Percentiles rank a stretch among this genome's conserved stretches.
Evolutionary conservation across 2,113 vertebrate genomes (phyloP).

Genomic region (Ophthalmotilapia sp.): DNA sequence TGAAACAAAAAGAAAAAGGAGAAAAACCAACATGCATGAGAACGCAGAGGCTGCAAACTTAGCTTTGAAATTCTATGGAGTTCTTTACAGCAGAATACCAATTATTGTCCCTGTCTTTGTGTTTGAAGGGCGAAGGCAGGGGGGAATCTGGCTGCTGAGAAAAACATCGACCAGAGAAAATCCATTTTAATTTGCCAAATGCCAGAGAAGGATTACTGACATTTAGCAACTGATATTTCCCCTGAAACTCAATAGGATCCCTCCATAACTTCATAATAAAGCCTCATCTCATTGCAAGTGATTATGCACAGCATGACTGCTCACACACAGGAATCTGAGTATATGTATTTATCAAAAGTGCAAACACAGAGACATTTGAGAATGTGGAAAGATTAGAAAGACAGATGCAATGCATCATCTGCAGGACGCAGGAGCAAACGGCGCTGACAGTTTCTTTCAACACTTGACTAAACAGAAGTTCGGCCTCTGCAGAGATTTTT

Average conservation of each 20-base stretch:
- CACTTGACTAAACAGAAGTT: background rate
- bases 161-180: conserved; percentile 48
- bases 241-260: conserved; percentile 27
- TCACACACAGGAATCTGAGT: background rate
- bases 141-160: background rate
- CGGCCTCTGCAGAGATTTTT: background rate
- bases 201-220: conserved; percentile 56
- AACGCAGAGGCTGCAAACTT: background rate
- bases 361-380: background rate
- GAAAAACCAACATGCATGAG: background rate
- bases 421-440: background rate
- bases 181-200: conserved; percentile 63
- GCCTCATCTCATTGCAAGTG: conserved; percentile 14
- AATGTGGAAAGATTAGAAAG: background rate
- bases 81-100: background rate
- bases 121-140: conserved; percentile 12
- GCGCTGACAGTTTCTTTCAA: background rate
- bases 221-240: conserved; percentile 57
- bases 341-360: background rate
- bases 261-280: conserved; percentile 13
- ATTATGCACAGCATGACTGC: conserved; percentile 27
- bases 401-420: background rate
- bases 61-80: background rate
- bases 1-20: background rate
- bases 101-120: conserved; percentile 1